Evolutionary conservation across 2,113 vertebrate genomes (phyloP).

Genomic region (Pituophis catenifer): DNA sequence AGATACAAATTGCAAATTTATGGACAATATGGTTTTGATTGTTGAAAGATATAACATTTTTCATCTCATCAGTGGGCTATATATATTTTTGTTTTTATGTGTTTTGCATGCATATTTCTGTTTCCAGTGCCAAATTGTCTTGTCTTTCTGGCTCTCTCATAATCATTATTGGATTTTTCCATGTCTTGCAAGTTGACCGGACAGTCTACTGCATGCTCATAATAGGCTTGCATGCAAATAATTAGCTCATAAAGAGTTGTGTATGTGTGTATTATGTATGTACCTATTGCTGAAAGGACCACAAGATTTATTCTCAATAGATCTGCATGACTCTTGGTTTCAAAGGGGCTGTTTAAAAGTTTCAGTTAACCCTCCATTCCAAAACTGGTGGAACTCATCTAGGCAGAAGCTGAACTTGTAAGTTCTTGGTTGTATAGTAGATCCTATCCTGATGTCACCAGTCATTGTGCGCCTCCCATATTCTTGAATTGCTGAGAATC

Average conservation of each 20-base stretch:
- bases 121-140: background rate
- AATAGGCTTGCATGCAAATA: background rate
- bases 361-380: background rate
- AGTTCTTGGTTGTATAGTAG: background rate
- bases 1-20: background rate
- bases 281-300: background rate
- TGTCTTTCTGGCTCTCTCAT: rapidly evolving
- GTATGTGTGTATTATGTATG: background rate
- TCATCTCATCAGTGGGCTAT: background rate
- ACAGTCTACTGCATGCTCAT: background rate
- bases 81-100: background rate
- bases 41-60: background rate
- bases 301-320: background rate
- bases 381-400: background rate
- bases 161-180: background rate
- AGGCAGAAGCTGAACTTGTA: background rate
- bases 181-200: background rate
- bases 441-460: background rate
- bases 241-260: background rate
- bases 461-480: too few relatives aligned
- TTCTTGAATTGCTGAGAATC: background rate
- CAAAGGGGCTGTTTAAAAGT: background rate
- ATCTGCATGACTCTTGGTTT: background rate
- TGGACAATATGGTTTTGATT: background rate
- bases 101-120: background rate